Conservation (phyloP, 1,140 invertebrate genomes). For the Sarcophaga peregrina region DNA sequence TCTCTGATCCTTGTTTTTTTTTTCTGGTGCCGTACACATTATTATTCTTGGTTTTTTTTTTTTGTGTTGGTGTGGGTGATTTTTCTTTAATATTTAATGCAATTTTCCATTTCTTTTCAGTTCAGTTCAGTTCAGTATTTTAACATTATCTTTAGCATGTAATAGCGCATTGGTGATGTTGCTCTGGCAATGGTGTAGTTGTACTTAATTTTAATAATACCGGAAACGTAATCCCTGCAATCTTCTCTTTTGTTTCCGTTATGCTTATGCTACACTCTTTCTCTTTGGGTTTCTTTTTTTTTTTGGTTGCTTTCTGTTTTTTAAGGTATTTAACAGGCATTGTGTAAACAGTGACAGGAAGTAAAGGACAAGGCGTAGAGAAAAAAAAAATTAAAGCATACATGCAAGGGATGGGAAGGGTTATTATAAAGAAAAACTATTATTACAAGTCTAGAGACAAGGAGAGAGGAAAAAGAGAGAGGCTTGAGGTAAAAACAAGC, state of each 20-base stretch:
- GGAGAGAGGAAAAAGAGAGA: not conserved
- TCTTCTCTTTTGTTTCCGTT: constrained; percentile 14
- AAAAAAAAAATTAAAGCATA: not conserved
- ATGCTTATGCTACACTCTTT: too few relatives aligned
- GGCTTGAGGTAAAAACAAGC: not conserved
- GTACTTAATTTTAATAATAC: constrained; percentile 20
- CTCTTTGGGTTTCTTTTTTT: not conserved
- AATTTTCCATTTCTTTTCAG: not conserved
- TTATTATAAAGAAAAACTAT: not conserved
- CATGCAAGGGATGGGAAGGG: not conserved
- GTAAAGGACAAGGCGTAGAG: not conserved
- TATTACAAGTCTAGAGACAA: not conserved
- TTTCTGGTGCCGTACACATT: not conserved
- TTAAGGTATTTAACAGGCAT: not conserved
- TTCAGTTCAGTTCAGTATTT: not conserved
- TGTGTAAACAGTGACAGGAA: not conserved
- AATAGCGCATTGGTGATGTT: not conserved
- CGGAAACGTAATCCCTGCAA: constrained; percentile 15
- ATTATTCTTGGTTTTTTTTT: not conserved
- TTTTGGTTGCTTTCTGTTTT: not conserved
- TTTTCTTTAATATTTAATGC: constrained; percentile 9
- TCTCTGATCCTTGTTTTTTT: too few relatives aligned
- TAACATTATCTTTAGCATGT: not conserved
- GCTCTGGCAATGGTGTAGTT: not conserved
- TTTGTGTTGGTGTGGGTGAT: not conserved